Conservation (phyloP, 1,140 invertebrate species). For the Trichonephila clavata region DNA sequence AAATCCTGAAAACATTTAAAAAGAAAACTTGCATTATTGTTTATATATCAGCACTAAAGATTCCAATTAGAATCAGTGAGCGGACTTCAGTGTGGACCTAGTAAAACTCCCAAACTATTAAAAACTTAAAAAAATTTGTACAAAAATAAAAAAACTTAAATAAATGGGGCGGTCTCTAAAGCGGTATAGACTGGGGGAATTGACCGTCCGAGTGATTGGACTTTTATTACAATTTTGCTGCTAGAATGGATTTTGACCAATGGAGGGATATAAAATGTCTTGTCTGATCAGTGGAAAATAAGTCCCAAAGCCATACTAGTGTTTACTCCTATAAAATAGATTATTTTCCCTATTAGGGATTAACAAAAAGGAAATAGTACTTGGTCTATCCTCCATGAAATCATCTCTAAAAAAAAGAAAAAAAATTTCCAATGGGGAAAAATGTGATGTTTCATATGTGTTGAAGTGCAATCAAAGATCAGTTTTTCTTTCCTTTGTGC, state of each 20-base stretch:
- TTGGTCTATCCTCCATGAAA: constrained; percentile 32
- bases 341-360: constrained; percentile 32
- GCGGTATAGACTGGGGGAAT: constrained; percentile 36
- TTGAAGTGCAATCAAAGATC: constrained; percentile 71
- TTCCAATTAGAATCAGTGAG: constrained; percentile 74
- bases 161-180: constrained; percentile 64
- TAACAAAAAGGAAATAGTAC: constrained; percentile 31
- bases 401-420: neutral
- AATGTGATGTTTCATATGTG: constrained; percentile 65
- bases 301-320: constrained; percentile 9
- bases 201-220: constrained; percentile 74
- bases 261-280: constrained; percentile 40
- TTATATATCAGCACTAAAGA: constrained; percentile 63
- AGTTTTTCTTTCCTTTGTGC: constrained; percentile 20
- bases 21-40: constrained; percentile 66
- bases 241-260: constrained; percentile 68
- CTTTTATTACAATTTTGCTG: constrained; percentile 71
- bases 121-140: constrained; percentile 70
- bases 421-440: constrained; percentile 24
- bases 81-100: constrained; percentile 77
- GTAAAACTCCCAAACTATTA: constrained; percentile 76
- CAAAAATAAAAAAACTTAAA: constrained; percentile 49
- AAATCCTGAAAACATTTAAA: constrained; percentile 25
- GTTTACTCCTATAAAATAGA: constrained; percentile 38
- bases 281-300: constrained; percentile 31